These are phyloP conservation scores for Rhinoderma darwinii DNA, from an alignment of 2,113 vertebrate genomes.

Conservation along the genomic window DNA sequence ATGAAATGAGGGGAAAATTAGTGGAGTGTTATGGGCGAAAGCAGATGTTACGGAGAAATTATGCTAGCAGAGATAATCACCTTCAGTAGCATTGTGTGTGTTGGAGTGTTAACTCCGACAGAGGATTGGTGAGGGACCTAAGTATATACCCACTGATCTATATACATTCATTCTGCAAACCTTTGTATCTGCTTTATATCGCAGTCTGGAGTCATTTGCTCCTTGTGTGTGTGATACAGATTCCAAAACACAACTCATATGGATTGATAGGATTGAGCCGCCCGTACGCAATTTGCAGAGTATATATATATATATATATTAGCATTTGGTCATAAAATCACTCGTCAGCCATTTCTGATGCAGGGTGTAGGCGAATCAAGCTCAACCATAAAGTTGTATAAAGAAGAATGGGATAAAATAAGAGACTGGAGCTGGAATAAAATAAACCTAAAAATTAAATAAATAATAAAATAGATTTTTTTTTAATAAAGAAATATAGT, in stretches of 20 bases:
- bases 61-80: conserved; percentile 95
- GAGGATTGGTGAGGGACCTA: conserved; percentile 70
- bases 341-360: too few relatives aligned
- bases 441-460: not conserved
- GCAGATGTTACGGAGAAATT: conserved; percentile 97
- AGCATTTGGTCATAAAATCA: not conserved
- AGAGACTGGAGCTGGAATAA: too few relatives aligned
- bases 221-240: conserved; percentile 4
- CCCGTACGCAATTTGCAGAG: not conserved
- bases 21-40: conserved; percentile 93
- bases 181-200: conserved; percentile 45
- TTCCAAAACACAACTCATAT: not conserved
- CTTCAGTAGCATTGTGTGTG: conserved; percentile 83
- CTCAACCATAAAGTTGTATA: too few relatives aligned
- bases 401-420: too few relatives aligned
- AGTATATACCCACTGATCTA: conserved; percentile 70
- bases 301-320: too few relatives aligned
- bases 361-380: too few relatives aligned
- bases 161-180: conserved; percentile 65
- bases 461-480: too few relatives aligned
- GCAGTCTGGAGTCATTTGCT: not conserved
- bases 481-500: too few relatives aligned
- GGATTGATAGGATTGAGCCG: not conserved
- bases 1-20: conserved; percentile 93
- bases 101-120: conserved; percentile 77